Conservation (phyloP, 2,113 vertebrate genomes). For the Pimephales promelas region DNA sequence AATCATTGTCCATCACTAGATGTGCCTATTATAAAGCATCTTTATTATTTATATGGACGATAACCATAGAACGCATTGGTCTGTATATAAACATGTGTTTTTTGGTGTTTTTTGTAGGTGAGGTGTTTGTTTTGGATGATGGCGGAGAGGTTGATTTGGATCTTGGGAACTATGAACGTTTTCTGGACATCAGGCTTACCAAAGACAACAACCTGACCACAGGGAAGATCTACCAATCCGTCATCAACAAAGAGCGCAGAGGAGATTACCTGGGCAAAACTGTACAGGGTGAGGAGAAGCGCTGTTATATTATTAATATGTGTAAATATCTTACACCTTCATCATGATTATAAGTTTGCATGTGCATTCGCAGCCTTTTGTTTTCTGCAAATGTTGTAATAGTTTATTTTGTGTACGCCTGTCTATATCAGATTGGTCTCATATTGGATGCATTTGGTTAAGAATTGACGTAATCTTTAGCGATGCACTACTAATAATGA, state of each 20-base stretch:
- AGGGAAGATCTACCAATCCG: slow-evolving; percentile 95
- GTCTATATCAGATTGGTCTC: no score
- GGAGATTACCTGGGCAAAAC: slow-evolving; percentile 98
- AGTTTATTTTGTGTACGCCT: no score
- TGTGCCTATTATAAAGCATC: not conserved
- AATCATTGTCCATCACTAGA: no score
- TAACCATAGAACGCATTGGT: not conserved
- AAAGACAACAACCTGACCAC: slow-evolving; percentile 98
- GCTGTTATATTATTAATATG: not conserved
- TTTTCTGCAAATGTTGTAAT: no score
- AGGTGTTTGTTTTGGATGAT: slow-evolving; percentile 95
- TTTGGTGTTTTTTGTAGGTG: slow-evolving; percentile 79
- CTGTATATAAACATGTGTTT: not conserved
- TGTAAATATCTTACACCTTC: no score
- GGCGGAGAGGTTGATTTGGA: slow-evolving; percentile 97
- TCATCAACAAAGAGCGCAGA: slow-evolving; percentile 95
- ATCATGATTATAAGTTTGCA: no score
- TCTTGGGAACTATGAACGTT: slow-evolving; percentile 95
- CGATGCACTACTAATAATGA: no score
- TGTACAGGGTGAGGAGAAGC: slow-evolving; percentile 85
- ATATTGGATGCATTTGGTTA: no score
- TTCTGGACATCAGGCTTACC: slow-evolving; percentile 94
- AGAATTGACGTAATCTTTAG: no score
- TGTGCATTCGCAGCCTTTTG: no score
- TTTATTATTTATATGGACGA: not conserved